Evolutionary conservation across 2,888 invertebrate species (phyloP), one percentile per base, ranked within the genome.

Genomic region (Leucania comma): DNA sequence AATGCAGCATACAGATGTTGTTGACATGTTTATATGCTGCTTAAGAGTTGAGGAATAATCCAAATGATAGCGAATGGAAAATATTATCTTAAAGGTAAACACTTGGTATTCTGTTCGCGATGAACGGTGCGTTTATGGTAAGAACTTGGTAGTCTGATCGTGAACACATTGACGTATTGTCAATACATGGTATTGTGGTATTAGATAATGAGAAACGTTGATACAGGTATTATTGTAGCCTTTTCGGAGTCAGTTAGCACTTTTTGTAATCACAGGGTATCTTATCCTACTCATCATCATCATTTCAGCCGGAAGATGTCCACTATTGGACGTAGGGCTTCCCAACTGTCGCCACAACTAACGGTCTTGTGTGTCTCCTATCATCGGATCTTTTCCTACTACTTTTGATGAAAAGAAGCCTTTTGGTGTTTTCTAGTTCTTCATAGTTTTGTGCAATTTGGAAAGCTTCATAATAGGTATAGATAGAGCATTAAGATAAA

Each of bases 11-110:
- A 3, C 9, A 6, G 48, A 38, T 35, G 38, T 24, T 65, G 50
- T 26, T 22, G 14, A 50, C 42, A 54, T 48, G 35, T 67, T 68
- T 79, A 76, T 80, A 79, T 72, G 66, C 66, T 62, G 22, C 26
- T 54, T 29, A 56, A 29, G 60, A 68, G 42, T 38, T 65, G 58
- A 74, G 69, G 77, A 79, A 79, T 79, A 65, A 79, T 65, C 61
- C 20, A 48, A 54, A 78, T 75, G 62, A 70, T 70, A 68, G 67
- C 0, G 57, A 79, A 79, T 80, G 78, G 78, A 79, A 77, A 79
- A 80, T 76, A 68, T 65, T 53, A 58, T 67, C 61, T 59, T 66
- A 42, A 8, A 65, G 35, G 38, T 64, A 63, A 73, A 22, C 17
- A 20, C 14, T 75, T 60, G 26, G 26, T 79, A 80, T 79, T 72